These are phyloP conservation scores for Oppia nitens DNA, from an alignment of 1,140 invertebrate genomes.

Conservation along the genomic window DNA sequence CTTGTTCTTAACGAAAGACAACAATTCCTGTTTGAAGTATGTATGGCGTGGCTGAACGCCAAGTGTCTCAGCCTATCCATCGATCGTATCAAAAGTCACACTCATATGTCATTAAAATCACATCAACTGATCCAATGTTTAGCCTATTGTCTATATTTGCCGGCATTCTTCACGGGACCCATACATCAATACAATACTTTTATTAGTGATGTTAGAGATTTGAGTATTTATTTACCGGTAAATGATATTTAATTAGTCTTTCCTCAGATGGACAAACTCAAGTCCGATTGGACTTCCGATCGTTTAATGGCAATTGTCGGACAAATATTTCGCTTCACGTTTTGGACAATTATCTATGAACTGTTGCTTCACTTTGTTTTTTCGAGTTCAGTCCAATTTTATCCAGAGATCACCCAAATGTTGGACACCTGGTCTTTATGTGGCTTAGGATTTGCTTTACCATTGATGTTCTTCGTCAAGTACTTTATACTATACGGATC, in stretches of 20 bases:
- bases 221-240: background rate
- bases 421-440: slow-evolving; percentile 18
- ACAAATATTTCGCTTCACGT: background rate
- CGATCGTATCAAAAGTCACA: slow-evolving; percentile 10
- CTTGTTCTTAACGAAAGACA: background rate
- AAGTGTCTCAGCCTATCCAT: slow-evolving; percentile 20
- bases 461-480: slow-evolving; percentile 20
- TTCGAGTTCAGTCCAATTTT: slow-evolving; percentile 18
- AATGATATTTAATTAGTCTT: background rate
- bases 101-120: background rate
- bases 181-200: slow-evolving; percentile 16
- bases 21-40: slow-evolving; percentile 20
- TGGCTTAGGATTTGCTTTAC: slow-evolving; percentile 21
- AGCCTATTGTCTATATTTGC: slow-evolving; percentile 21
- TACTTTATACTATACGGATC: slow-evolving; percentile 21
- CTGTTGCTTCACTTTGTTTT: slow-evolving; percentile 19
- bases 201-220: slow-evolving; percentile 10
- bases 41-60: slow-evolving; percentile 19
- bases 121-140: background rate
- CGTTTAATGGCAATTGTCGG: background rate
- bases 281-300: background rate
- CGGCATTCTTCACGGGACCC: slow-evolving; percentile 20
- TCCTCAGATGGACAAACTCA: background rate
- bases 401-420: slow-evolving; percentile 7
- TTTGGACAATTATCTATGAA: slow-evolving; percentile 19